These are phyloP conservation scores for Arizona elegans DNA, from an alignment of 2,113 vertebrate species.

Conservation along the genomic window DNA sequence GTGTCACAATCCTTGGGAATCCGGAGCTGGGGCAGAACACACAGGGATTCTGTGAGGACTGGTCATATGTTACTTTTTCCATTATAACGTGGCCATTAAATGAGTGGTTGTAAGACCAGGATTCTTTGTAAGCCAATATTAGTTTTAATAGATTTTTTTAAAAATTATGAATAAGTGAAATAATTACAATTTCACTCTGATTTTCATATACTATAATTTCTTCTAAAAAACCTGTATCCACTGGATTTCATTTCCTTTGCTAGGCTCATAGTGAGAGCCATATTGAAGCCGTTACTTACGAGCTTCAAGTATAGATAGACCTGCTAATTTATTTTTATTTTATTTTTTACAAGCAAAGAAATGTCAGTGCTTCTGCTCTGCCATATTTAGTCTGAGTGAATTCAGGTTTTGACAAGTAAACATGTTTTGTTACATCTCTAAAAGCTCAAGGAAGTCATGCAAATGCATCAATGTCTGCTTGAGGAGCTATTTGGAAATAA, in stretches of 20 bases:
- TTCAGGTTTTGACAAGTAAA: not conserved
- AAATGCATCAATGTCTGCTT: not conserved
- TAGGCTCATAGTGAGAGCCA: not conserved
- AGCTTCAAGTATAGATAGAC: not conserved
- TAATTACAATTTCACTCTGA: not conserved
- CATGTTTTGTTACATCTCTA: not conserved
- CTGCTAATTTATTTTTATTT: not conserved
- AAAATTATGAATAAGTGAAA: not conserved
- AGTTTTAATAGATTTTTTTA: not conserved
- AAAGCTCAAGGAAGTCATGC: not conserved
- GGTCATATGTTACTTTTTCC: not conserved
- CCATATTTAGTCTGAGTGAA: not conserved
- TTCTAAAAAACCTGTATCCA: not conserved
- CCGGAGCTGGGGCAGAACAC: too few relatives aligned
- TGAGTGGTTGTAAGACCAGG: not conserved
- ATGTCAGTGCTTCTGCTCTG: not conserved
- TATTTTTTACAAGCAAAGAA: not conserved
- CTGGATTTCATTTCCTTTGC: not conserved
- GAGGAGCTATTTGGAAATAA: not conserved
- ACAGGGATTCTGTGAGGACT: not conserved
- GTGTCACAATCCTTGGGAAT: too few relatives aligned
- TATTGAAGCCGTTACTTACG: not conserved
- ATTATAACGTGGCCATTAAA: not conserved
- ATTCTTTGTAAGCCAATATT: not conserved
- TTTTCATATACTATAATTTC: not conserved